Evolutionary conservation across 2,888 invertebrate species (phyloP).

Genomic region (Herminia tarsipennalis): DNA sequence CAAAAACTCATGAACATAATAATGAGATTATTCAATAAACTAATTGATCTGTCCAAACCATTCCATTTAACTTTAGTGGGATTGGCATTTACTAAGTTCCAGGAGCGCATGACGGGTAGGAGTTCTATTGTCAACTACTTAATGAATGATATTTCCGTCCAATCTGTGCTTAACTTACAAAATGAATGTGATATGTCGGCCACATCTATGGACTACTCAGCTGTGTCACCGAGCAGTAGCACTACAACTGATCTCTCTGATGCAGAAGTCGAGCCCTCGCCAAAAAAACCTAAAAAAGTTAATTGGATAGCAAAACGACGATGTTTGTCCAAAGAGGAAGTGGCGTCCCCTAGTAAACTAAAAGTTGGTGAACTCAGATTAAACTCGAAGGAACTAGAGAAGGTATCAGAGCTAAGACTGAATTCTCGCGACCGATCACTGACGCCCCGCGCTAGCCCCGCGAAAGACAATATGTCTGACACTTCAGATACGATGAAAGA

Average conservation of each 20-base stretch:
- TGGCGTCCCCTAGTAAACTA: constrained; percentile 89
- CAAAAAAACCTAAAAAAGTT: constrained; percentile 88
- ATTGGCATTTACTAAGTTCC: constrained; percentile 93
- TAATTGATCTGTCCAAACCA: constrained; percentile 89
- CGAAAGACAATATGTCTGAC: constrained; percentile 74
- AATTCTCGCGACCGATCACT: constrained; percentile 77
- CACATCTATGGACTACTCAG: constrained; percentile 79
- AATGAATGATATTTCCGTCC: constrained; percentile 91
- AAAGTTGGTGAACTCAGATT: constrained; percentile 88
- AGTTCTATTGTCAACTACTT: constrained; percentile 91
- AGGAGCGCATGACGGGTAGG: constrained; percentile 88
- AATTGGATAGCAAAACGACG: constrained; percentile 81
- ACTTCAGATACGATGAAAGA: constrained; percentile 75
- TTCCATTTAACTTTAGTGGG: constrained; percentile 93
- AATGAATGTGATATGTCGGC: constrained; percentile 82
- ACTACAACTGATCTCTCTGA: constrained; percentile 87
- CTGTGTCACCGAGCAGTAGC: constrained; percentile 78
- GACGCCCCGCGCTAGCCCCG: constrained; percentile 78
- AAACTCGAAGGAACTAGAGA: constrained; percentile 87
- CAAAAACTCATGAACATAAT: constrained; percentile 89
- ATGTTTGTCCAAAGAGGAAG: constrained; percentile 79
- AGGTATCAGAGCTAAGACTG: constrained; percentile 77
- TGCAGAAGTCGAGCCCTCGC: constrained; percentile 90
- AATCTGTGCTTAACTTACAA: constrained; percentile 89
- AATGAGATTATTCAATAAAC: constrained; percentile 91